Percentiles rank a stretch among this genome's conserved stretches.
Evolutionary conservation across 2,113 vertebrate genomes (phyloP).

Genomic region (Malurus melanocephalus): DNA sequence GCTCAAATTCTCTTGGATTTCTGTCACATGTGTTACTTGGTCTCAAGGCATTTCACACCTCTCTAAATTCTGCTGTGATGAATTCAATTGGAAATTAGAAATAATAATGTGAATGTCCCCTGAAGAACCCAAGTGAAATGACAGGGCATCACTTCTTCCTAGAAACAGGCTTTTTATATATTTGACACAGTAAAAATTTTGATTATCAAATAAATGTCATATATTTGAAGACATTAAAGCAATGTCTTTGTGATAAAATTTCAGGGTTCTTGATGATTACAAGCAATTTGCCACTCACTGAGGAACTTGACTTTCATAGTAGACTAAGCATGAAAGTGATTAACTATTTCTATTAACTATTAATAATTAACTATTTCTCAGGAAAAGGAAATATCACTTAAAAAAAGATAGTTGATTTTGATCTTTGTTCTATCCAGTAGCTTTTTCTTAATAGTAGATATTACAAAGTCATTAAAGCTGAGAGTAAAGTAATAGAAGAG

Average conservation of each 20-base stretch:
- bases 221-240: background rate
- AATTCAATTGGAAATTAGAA: background rate
- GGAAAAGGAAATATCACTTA: background rate
- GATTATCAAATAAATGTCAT: background rate
- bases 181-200: background rate
- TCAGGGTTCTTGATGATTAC: background rate
- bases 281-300: background rate
- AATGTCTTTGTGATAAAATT: background rate
- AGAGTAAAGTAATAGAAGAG: background rate
- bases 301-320: background rate
- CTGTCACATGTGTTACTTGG: background rate
- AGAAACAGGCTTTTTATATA: background rate
- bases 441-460: background rate
- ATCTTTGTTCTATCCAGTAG: background rate
- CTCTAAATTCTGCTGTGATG: background rate
- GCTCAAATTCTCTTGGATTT: background rate
- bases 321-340: background rate
- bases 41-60: background rate
- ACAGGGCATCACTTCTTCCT: background rate
- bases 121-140: background rate
- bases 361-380: background rate
- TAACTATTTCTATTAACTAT: background rate
- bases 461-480: background rate
- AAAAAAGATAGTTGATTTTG: background rate
- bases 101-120: background rate